Base-by-base conservation (phyloP, 1,140 invertebrate genomes). In the Drosophila nasuta region DNA sequence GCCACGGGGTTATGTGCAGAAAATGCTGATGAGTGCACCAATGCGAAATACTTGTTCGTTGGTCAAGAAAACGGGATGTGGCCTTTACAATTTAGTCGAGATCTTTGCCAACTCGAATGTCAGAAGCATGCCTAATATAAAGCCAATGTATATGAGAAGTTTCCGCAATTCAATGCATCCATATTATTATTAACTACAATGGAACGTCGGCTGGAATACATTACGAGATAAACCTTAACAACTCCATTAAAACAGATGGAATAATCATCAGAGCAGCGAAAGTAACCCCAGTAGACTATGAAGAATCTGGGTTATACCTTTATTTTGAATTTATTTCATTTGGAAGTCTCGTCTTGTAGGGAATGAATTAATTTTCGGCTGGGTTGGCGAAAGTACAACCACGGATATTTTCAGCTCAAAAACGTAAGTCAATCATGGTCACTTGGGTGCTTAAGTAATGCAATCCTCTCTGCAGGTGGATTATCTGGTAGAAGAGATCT, bases 341-440 rank as follows among this genome's bases (percentile, higher is more conserved):
- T 20, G 13, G 20, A 56, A 46, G 43, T 13, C 38, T 69, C 13
- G 5, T 33, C 17, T 13, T 43, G 62, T 49, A 33, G 25, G 41
- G 10, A 45, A 33, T 43, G 11, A 73, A 49, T 20, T 8, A 51
- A 41, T 35, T n/a, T 54, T 25, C 0, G 20, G 0, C 38, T 38
- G 10, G 5, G 15, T 8, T 15, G 11, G 10, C 28, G 25, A 67
- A 41, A 51, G 20, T 25, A 33, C 38, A 56, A 56, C 52, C 64
- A 10, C 66, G 62, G 25, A 63, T 79, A 79, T 83, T 78, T 63
- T 64, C 43, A 45, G 62, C 76, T 30, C 41, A 64, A 69, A 43
- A 35, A 25, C 20, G 7, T 38, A 38, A 38, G 2, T 7, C 10
- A n/a, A 2, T 4, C 8, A 3, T 41, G 15, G 38, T 52, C n/a